phyloP scores from a whole-genome alignment of 2,888 invertebrate species.

The Drosophila kanekoi region DNA sequence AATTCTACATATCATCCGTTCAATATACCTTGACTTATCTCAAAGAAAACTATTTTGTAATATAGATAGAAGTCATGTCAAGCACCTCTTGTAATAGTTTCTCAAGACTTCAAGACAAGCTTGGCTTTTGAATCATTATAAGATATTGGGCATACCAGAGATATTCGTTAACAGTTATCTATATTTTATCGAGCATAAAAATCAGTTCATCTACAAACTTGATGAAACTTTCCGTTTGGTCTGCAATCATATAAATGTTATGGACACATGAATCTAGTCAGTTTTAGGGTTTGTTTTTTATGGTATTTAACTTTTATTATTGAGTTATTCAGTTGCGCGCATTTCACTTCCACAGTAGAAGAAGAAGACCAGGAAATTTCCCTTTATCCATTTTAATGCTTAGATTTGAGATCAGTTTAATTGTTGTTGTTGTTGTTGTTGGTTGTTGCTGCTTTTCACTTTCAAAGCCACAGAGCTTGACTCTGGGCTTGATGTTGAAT shows the following conservation, averaged over 20 bases:
- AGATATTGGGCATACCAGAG: background rate
- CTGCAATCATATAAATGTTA: conserved; percentile 15
- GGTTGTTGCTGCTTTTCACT: conserved; percentile 66
- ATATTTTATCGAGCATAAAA: conserved; percentile 39
- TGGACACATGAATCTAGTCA: conserved; percentile 34
- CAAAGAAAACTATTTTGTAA: too few species aligned
- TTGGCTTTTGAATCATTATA: background rate
- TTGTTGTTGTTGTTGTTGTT: conserved; percentile 44
- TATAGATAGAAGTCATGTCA: too few species aligned
- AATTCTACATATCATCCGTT: too few species aligned
- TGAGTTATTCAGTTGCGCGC: conserved; percentile 41
- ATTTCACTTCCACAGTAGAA: conserved; percentile 51
- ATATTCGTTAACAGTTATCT: conserved; percentile 31
- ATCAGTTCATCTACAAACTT: conserved; percentile 24
- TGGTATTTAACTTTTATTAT: conserved; percentile 70
- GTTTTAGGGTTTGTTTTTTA: conserved; percentile 43
- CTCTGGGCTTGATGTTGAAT: conserved; percentile 48
- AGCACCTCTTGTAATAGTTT: too few species aligned
- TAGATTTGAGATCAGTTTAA: conserved; percentile 73
- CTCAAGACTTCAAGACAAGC: too few species aligned
- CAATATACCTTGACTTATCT: too few species aligned
- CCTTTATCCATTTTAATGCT: conserved; percentile 70
- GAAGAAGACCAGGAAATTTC: conserved; percentile 55
- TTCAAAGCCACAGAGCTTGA: conserved; percentile 64
- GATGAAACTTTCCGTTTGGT: conserved; percentile 44